These are phyloP conservation scores for Heteronetta atricapilla DNA, from an alignment of 2,113 vertebrate species.

Conservation along the genomic window DNA sequence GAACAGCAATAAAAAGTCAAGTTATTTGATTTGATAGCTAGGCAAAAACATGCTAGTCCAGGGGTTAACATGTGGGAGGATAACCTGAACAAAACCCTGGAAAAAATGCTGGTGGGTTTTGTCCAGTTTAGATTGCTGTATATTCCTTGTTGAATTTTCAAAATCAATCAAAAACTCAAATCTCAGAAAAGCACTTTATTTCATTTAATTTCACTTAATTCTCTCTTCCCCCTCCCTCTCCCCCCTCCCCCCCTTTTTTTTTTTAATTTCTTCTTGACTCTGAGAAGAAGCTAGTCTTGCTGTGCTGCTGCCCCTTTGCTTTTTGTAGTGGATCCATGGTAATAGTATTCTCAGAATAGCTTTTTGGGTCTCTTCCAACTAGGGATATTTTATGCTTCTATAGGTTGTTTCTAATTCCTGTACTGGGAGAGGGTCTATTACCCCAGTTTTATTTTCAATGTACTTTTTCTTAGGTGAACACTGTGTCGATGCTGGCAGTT, in stretches of 20 bases:
- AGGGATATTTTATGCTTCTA: neutral
- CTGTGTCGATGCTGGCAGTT: neutral
- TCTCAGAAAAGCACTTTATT: neutral
- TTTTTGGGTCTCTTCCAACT: neutral
- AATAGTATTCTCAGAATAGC: constrained; percentile 10
- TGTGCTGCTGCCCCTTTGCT: constrained; percentile 13
- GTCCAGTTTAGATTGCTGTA: neutral
- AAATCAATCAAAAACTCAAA: neutral
- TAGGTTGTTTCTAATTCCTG: constrained; percentile 4
- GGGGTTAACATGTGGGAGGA: neutral
- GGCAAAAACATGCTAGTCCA: neutral
- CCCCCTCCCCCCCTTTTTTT: neutral
- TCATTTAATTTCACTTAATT: neutral
- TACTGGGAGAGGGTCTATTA: neutral
- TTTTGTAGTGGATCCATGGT: neutral
- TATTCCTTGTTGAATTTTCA: neutral
- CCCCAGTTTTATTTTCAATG: constrained; percentile 27
- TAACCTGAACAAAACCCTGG: neutral
- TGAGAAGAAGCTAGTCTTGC: neutral
- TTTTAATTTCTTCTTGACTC: neutral
- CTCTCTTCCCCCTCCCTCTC: too few relatives aligned
- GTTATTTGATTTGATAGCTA: neutral
- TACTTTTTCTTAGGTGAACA: constrained; percentile 21
- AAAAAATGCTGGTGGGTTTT: neutral
- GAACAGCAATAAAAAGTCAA: neutral